Evolutionary conservation across 1,140 invertebrate species (phyloP).

Genomic region (Proctacanthus coquilletti): DNA sequence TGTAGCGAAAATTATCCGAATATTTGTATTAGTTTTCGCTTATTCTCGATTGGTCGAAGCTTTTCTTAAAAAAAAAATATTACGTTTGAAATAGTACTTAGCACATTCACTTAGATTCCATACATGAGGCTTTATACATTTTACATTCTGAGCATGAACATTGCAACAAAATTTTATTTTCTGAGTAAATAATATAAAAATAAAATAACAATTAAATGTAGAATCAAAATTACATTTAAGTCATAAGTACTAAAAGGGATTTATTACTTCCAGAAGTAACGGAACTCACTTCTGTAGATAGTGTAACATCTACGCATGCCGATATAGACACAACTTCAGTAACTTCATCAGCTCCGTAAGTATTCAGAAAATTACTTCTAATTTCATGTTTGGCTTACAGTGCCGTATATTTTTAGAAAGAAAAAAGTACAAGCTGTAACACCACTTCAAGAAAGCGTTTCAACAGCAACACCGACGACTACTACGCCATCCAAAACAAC

Average conservation of each 20-base stretch:
- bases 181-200: too few species aligned
- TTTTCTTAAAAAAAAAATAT: too few species aligned
- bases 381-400: neutral
- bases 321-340: constrained; percentile 21
- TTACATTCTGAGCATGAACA: too few species aligned
- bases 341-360: constrained; percentile 15
- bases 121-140: too few species aligned
- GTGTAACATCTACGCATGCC: constrained; percentile 28
- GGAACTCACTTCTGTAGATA: constrained; percentile 28
- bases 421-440: constrained; percentile 21
- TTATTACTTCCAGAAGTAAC: constrained; percentile 23
- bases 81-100: too few species aligned
- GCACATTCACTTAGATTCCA: too few species aligned
- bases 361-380: constrained; percentile 1
- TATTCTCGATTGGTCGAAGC: too few species aligned
- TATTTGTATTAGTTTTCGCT: too few species aligned
- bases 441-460: constrained; percentile 1
- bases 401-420: constrained; percentile 5
- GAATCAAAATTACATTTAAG: constrained; percentile 8
- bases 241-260: too few species aligned
- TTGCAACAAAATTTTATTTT: too few species aligned
- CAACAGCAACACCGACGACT: constrained; percentile 15
- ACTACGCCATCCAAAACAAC: constrained; percentile 18
- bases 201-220: too few species aligned
- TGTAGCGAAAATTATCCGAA: too few species aligned